Percentiles rank a stretch among this genome's conserved stretches.
Conservation (phyloP, 1,140 invertebrate genomes). For the Rhagoletis zephyria region DNA sequence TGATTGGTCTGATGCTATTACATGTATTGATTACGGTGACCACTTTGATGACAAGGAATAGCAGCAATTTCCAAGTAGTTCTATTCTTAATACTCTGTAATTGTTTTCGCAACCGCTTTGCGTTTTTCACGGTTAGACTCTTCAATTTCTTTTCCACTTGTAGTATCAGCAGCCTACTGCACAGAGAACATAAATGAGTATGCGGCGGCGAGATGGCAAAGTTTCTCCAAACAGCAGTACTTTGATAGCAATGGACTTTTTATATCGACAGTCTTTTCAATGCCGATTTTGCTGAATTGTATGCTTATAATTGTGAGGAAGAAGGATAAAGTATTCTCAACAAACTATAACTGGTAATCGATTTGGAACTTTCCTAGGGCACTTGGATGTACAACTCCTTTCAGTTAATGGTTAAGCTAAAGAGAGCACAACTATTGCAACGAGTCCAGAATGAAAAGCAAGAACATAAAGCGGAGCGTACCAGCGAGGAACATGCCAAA, state of each 20-base stretch:
- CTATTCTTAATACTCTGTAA: conserved; percentile 86
- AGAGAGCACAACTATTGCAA: conserved; percentile 83
- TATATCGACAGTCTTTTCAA: conserved; percentile 91
- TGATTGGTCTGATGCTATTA: conserved; percentile 82
- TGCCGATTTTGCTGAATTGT: conserved; percentile 91
- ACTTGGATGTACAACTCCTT: conserved; percentile 90
- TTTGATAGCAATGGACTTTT: conserved; percentile 94
- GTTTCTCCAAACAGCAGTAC: conserved; percentile 91
- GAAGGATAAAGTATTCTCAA: conserved; percentile 18
- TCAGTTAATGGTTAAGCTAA: conserved; percentile 86
- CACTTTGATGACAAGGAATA: conserved; percentile 83
- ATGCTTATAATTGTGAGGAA: conserved; percentile 92
- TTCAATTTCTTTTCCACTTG: conserved; percentile 73
- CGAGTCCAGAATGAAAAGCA: conserved; percentile 64
- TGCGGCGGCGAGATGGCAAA: conserved; percentile 87
- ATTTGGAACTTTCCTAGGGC: conserved; percentile 76
- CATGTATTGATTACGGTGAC: conserved; percentile 85
- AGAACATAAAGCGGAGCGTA: not conserved
- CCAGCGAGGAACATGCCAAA: not conserved
- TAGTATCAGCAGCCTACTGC: conserved; percentile 88
- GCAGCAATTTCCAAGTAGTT: conserved; percentile 88
- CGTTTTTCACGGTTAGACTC: not conserved
- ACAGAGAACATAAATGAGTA: conserved; percentile 91
- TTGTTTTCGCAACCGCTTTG: conserved; percentile 60
- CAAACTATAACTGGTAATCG: too few species aligned